Conservation (phyloP, 2,113 vertebrate species). For the Myotis yumanensis region DNA sequence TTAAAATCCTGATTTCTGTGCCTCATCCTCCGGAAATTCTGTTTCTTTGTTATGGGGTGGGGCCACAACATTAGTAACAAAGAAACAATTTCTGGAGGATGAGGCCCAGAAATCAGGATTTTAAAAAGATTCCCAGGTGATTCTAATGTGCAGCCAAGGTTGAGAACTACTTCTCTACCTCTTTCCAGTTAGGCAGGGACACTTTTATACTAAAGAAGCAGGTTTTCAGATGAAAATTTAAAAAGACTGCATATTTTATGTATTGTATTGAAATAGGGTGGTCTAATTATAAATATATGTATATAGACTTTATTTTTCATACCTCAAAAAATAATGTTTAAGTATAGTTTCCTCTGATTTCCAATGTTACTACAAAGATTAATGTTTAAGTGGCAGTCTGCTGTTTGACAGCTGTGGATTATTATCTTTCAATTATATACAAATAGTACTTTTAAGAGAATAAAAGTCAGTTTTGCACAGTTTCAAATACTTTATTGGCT, state of each 20-base stretch:
- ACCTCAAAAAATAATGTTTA: background rate
- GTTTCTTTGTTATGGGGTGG: no score
- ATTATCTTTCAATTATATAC: background rate
- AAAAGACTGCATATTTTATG: background rate
- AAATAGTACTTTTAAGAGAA: background rate
- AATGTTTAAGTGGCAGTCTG: background rate
- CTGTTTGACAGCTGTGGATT: background rate
- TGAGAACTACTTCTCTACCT: background rate
- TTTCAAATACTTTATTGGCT: constrained; percentile 12
- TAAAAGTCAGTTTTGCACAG: background rate
- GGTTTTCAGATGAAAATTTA: background rate
- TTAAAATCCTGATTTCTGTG: no score
- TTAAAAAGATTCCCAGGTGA: no score
- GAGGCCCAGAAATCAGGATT: no score
- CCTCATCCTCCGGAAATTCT: no score
- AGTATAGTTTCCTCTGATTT: background rate
- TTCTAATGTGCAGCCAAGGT: no score
- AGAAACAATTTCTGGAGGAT: no score
- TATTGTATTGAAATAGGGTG: background rate
- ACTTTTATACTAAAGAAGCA: background rate
- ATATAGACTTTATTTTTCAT: background rate
- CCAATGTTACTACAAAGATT: background rate
- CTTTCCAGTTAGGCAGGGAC: background rate
- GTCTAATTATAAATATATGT: background rate
- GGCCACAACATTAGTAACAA: no score